A percentile compares a stretch with the other conserved stretches of the same genome.
Conservation (phyloP, 2,888 invertebrate species). For the Allophyes oxyacanthae region DNA sequence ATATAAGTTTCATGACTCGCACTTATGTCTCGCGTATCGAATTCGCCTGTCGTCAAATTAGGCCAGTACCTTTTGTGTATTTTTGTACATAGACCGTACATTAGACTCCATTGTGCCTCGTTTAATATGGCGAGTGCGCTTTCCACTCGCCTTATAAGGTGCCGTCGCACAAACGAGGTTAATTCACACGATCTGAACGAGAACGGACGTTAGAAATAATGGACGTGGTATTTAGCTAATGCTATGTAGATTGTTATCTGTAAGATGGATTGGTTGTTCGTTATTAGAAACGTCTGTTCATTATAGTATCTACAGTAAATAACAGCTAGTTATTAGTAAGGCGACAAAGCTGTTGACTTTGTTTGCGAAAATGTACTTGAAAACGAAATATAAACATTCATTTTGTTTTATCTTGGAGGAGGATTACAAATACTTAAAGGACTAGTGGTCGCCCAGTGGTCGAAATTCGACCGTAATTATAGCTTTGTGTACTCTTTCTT, state of each 20-base stretch:
- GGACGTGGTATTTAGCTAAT: slow-evolving; percentile 57
- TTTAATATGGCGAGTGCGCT: slow-evolving; percentile 74
- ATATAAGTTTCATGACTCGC: slow-evolving; percentile 11
- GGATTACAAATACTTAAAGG: no score
- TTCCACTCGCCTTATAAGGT: slow-evolving; percentile 71
- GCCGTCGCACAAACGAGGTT: slow-evolving; percentile 69
- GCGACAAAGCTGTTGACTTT: no score
- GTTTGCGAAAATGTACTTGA: no score
- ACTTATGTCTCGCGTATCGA: slow-evolving; percentile 41
- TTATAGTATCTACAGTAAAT: no score
- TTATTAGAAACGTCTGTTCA: slow-evolving; percentile 18
- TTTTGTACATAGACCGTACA: slow-evolving; percentile 56
- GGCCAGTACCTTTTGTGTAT: slow-evolving; percentile 52
- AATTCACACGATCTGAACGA: slow-evolving; percentile 70
- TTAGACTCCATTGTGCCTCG: slow-evolving; percentile 69
- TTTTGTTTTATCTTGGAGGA: no score
- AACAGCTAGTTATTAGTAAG: no score
- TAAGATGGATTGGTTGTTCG: slow-evolving; percentile 38
- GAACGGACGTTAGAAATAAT: slow-evolving; percentile 52
- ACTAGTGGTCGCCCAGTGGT: no score
- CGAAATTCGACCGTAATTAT: no score
- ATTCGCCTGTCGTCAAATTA: slow-evolving; percentile 52
- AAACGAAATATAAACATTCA: no score
- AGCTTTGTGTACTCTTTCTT: no score
- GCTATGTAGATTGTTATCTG: slow-evolving; percentile 48